These are phyloP conservation scores for Notocelia uddmanniana DNA, from an alignment of 2,888 invertebrate genomes.

Conservation along the genomic window DNA sequence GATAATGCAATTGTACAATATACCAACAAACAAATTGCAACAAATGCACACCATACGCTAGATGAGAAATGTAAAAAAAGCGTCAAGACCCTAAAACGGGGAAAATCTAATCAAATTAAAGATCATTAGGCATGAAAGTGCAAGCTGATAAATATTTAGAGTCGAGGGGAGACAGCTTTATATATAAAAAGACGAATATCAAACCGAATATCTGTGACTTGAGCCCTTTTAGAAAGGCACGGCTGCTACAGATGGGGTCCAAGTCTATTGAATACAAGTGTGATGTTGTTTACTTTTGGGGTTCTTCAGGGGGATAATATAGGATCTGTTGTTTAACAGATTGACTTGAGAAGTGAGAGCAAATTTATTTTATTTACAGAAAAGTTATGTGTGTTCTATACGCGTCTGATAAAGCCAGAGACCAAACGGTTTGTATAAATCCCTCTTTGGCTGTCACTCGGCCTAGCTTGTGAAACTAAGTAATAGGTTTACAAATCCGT, in stretches of 20 bases:
- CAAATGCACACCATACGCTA: not conserved
- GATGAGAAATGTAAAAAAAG: constrained; percentile 16
- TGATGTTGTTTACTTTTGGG: constrained; percentile 21
- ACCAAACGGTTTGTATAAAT: no score
- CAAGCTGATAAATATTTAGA: constrained; percentile 65
- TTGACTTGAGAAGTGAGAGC: not conserved
- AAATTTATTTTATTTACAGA: no score
- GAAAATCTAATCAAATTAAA: constrained; percentile 63
- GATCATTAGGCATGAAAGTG: constrained; percentile 59
- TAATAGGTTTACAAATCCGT: no score
- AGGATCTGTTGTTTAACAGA: constrained; percentile 10
- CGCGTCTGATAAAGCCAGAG: not conserved
- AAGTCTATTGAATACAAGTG: constrained; percentile 22
- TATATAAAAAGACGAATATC: not conserved
- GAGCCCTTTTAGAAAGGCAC: not conserved
- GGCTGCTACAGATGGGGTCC: constrained; percentile 10
- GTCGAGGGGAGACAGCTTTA: not conserved
- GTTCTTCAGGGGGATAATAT: constrained; percentile 14
- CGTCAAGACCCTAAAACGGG: constrained; percentile 9
- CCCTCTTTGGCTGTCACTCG: no score
- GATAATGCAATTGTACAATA: not conserved
- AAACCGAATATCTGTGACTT: not conserved
- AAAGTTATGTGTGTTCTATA: not conserved
- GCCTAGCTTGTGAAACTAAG: no score
- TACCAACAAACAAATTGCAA: not conserved